Conservation (phyloP, 2,888 invertebrate species). For the Cosmia pyralina region DNA sequence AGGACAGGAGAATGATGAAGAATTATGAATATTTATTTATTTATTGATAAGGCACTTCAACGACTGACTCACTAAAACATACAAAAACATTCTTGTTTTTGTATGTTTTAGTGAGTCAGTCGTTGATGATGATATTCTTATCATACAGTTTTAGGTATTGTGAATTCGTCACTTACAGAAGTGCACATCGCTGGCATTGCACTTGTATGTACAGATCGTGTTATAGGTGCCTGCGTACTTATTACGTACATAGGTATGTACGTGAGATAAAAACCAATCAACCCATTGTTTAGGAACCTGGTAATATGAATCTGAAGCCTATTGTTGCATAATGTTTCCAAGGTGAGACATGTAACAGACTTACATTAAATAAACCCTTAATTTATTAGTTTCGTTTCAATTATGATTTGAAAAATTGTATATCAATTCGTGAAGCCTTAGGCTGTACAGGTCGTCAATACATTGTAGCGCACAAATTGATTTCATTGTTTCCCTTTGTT, state of each 20-base stretch:
- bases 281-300: not conserved
- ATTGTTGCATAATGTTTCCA: not conserved
- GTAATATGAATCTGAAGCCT: not conserved
- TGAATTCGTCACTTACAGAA: too few relatives aligned
- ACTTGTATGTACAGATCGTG: not conserved
- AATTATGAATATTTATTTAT: too few relatives aligned
- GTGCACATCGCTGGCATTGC: too few relatives aligned
- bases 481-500: constrained; percentile 54
- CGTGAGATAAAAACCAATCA: not conserved
- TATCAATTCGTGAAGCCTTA: constrained; percentile 29
- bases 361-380: not conserved
- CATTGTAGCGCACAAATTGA: constrained; percentile 42
- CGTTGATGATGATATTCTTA: too few relatives aligned
- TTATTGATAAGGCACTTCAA: too few relatives aligned
- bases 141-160: too few relatives aligned
- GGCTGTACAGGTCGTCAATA: constrained; percentile 29
- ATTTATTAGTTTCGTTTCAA: constrained; percentile 12
- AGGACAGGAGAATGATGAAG: too few relatives aligned
- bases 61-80: too few relatives aligned
- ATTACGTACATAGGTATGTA: not conserved
- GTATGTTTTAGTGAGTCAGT: too few relatives aligned
- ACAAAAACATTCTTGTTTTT: too few relatives aligned
- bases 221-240: not conserved
- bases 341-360: not conserved
- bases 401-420: constrained; percentile 33